phyloP scores from a whole-genome alignment of 2,888 invertebrate genomes.

The Deilephila elpenor region DNA sequence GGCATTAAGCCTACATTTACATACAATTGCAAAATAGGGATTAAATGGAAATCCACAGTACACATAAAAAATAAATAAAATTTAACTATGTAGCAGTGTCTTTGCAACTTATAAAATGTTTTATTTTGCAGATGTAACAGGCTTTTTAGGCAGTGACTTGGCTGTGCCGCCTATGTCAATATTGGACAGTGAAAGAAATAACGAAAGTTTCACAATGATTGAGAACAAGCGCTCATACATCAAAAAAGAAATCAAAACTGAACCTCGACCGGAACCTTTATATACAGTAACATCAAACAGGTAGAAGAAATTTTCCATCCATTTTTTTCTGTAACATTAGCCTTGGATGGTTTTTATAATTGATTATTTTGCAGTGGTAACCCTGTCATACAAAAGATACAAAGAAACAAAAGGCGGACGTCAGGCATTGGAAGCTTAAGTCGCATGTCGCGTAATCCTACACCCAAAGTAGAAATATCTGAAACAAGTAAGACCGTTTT shows the following conservation, averaged over 20 bases:
- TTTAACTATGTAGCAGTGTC: no score
- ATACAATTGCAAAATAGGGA: no score
- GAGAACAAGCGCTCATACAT: constrained; percentile 64
- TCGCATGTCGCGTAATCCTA: constrained; percentile 60
- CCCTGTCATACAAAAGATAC: constrained; percentile 70
- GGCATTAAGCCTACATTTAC: no score
- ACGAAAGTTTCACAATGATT: constrained; percentile 67
- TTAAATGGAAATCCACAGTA: no score
- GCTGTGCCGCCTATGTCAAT: constrained; percentile 55
- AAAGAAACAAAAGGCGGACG: constrained; percentile 62
- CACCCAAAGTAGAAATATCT: constrained; percentile 54
- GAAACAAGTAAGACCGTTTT: constrained; percentile 54
- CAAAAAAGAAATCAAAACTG: constrained; percentile 67
- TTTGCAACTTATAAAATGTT: background rate
- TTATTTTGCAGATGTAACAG: constrained; percentile 50
- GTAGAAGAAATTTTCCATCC: constrained; percentile 46
- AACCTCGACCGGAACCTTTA: constrained; percentile 61
- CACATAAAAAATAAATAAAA: background rate
- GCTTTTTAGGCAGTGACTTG: constrained; percentile 53
- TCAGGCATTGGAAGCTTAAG: constrained; percentile 66
- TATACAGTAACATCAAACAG: constrained; percentile 74
- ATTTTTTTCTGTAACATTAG: constrained; percentile 7
- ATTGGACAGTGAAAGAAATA: constrained; percentile 55
- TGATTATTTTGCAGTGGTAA: constrained; percentile 59
- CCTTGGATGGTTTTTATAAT: background rate